Percentiles rank a stretch among this genome's conserved stretches.
Conservation (phyloP, 2,888 invertebrate species). For the Ormyrus pomaceus region DNA sequence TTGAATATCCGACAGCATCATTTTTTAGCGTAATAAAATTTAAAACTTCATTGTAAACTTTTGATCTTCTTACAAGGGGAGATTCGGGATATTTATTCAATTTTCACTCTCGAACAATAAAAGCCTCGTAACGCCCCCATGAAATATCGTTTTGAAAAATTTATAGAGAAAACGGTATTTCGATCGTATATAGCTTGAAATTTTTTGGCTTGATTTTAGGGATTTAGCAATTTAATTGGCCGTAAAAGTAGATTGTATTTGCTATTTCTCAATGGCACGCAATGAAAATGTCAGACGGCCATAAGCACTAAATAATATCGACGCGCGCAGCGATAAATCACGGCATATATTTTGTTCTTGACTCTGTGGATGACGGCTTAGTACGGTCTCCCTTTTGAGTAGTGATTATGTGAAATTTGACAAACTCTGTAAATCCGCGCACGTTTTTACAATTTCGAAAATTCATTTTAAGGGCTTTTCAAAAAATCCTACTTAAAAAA, state of each 20-base stretch:
- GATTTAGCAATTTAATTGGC: conserved; percentile 47
- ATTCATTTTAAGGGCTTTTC: too few relatives aligned
- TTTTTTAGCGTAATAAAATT: too few relatives aligned
- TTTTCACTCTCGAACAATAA: too few relatives aligned
- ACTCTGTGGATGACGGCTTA: conserved; percentile 42
- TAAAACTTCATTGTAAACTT: too few relatives aligned
- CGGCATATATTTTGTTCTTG: conserved; percentile 45
- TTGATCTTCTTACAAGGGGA: too few relatives aligned
- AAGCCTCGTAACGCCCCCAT: too few relatives aligned
- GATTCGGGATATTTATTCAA: too few relatives aligned
- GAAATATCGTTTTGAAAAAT: too few relatives aligned
- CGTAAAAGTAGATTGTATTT: conserved; percentile 48
- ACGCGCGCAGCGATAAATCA: conserved; percentile 42
- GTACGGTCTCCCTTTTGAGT: conserved; percentile 18
- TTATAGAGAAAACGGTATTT: not conserved
- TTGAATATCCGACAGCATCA: too few relatives aligned
- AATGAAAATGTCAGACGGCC: conserved; percentile 47
- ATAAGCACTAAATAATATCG: conserved; percentile 53
- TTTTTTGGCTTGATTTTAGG: conserved; percentile 34
- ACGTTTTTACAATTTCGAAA: too few relatives aligned
- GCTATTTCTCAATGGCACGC: conserved; percentile 41
- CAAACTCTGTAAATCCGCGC: not conserved
- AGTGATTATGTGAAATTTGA: conserved; percentile 30
- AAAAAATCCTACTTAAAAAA: too few relatives aligned
- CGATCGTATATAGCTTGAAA: not conserved